Evolutionary conservation across 2,888 invertebrate species (phyloP), one percentile per base, ranked within the genome.

Genomic region (Onthophagus sagittarius): DNA sequence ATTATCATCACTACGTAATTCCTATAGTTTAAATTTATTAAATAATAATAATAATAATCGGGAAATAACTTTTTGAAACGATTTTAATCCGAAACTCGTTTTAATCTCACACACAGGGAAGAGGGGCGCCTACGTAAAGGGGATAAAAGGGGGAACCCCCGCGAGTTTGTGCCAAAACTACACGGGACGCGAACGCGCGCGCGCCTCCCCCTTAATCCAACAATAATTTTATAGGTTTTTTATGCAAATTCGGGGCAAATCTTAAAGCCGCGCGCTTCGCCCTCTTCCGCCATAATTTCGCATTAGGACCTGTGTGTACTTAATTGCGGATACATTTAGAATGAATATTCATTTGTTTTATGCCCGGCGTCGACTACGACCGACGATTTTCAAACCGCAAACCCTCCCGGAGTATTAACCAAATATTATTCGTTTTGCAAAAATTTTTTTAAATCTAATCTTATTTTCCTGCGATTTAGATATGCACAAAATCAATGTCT

Each of bases 221-320:
- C 80, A 81, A 82, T 82, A 82, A 82, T 82, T 82, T 82, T 82
- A 82, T 82, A 78, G 82, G 80, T 79, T 82, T 82, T 82, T 82
- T 82, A 82, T 82, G 82, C 80, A 80, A 82, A 82, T 82, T 77
- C 73, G 74, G 77, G 33, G 69, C 70, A 79, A 80, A 80, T 80
- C 80, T 80, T 80, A 80, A 78, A 77, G 78, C 80, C 77, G 69
- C 62, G 70, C 64, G 70, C 70, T 39, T 15, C 31, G 70, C 70
- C 32, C 72, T 70, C 63, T 73, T 73, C 79, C 77, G 77, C 78
- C 77, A 80, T 80, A 80, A 80, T 80, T 80, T 79, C 78, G 77
- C 78, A 78, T 79, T 80, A 80, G 78, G 78, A 79, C 79, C 79
- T 79, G 79, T 79, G 79, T 79, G 77, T 78, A 77, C 79, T 79